These are phyloP conservation scores for Epizoanthus scotinus DNA, from an alignment of 92 coral and sea anemone genomes.

Conservation along the genomic window DNA sequence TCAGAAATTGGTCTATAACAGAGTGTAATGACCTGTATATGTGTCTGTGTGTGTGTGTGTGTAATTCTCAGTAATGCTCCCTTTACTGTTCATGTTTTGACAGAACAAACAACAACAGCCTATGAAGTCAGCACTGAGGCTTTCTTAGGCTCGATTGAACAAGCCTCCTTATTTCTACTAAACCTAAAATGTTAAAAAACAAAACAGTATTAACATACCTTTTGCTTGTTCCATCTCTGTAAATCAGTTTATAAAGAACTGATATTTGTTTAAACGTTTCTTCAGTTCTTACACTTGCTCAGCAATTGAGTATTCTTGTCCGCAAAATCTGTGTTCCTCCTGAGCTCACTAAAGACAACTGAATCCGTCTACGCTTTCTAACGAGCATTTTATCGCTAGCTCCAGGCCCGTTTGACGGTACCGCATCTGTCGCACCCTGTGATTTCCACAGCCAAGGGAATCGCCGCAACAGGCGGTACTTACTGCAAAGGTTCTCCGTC, in stretches of 20 bases:
- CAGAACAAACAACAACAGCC: too few species aligned
- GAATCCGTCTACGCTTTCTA: constrained; percentile 3
- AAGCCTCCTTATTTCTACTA: too few species aligned
- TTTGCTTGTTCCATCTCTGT: not conserved
- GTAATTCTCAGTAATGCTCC: too few species aligned
- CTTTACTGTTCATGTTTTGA: too few species aligned
- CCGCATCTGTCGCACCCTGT: constrained; percentile 8
- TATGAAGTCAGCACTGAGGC: too few species aligned
- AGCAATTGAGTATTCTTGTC: not conserved
- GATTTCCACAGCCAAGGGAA: not conserved
- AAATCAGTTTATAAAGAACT: not conserved
- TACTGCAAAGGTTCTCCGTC: not conserved
- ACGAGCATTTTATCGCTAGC: not conserved
- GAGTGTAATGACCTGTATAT: too few species aligned
- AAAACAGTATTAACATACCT: not conserved
- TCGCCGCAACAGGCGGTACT: not conserved
- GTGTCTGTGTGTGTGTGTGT: too few species aligned
- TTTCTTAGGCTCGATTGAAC: too few species aligned
- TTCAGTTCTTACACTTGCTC: not conserved
- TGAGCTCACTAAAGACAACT: not conserved
- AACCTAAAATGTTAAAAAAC: too few species aligned
- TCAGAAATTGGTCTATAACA: too few species aligned
- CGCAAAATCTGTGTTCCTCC: not conserved
- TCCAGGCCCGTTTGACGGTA: not conserved
- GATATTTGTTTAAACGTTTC: not conserved